Evolutionary conservation across 2,888 invertebrate species (phyloP).

Genomic region (Ichneumoninae sp.): DNA sequence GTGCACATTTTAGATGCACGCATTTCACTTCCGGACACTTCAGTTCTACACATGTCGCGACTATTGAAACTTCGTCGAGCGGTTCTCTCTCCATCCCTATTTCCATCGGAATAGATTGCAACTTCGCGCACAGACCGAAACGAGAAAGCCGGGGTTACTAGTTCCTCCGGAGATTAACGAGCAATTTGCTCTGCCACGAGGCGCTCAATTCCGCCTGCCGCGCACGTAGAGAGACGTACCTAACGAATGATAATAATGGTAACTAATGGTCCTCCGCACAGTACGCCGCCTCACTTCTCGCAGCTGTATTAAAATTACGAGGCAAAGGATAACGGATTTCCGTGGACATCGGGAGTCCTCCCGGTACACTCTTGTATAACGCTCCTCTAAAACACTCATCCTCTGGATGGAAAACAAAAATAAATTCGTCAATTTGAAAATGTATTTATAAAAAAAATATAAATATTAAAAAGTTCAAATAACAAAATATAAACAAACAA

Average conservation of each 20-base stretch:
- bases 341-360: slow-evolving; percentile 42
- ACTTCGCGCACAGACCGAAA: slow-evolving; percentile 42
- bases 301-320: slow-evolving; percentile 66
- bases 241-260: slow-evolving; percentile 68
- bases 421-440: neutral
- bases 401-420: neutral
- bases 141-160: slow-evolving; percentile 59
- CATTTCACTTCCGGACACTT: neutral
- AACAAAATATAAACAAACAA: no score
- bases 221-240: slow-evolving; percentile 54
- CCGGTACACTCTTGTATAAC: neutral
- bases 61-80: neutral
- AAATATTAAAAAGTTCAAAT: no score
- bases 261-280: slow-evolving; percentile 64
- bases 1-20: neutral
- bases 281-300: slow-evolving; percentile 53
- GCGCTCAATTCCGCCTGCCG: slow-evolving; percentile 28
- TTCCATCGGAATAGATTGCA: slow-evolving; percentile 19
- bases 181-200: slow-evolving; percentile 64
- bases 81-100: slow-evolving; percentile 1
- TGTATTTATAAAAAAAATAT: no score
- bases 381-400: slow-evolving; percentile 25
- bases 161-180: slow-evolving; percentile 65
- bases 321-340: slow-evolving; percentile 63
- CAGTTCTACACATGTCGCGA: neutral